Evolutionary conservation across 2,888 invertebrate genomes (phyloP), one percentile per base, ranked within the genome.

Genomic region (Schizaphis graminum): DNA sequence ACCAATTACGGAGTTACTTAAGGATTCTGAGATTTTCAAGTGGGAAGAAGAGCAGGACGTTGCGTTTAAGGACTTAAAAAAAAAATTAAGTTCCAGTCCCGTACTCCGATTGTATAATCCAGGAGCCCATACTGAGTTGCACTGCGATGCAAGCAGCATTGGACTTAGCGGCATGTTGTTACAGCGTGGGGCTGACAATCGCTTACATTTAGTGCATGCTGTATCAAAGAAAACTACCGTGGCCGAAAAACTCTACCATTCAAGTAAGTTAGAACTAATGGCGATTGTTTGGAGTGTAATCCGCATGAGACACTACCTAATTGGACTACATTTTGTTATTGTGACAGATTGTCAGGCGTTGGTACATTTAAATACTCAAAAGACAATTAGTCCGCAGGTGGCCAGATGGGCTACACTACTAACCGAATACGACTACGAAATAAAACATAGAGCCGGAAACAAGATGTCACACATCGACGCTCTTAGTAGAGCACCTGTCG

Each of bases 221-320:
- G 94, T 95, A 1, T 94, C 95, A 89, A 95, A 95, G 67, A 95
- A 95, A 84, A 95, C 95, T 8, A 95, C 95, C 13, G 28, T n/a
- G 16, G 21, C 47, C 3, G 94, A 94, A 56, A 2, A 35, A 35
- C 28, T 21, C 1, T 95, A 95, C 85, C 95, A 95, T 88, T 95
- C 95, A 0, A 95, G 94, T 49, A 95, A 95, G 41, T 84, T 95
- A 3, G 95, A 96, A 91, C 90, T 95, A 11, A 77, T 95, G 67
- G n/a, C 67, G 7, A n/a, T 67, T 8, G 67, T 67, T 7, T 67
- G 67, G 67, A 67, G n/a, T n/a, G 84, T 94, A 5, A 77, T 85
- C 24, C 89, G 85, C 1, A 85, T 95, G 8, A 77, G 95, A 35
- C 28, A 94, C 21, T 94, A 95, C 86, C 87, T 95, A 26, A 93